These are phyloP conservation scores for Kryptolebias marmoratus DNA, from an alignment of 2,113 vertebrate species.

Conservation along the genomic window DNA sequence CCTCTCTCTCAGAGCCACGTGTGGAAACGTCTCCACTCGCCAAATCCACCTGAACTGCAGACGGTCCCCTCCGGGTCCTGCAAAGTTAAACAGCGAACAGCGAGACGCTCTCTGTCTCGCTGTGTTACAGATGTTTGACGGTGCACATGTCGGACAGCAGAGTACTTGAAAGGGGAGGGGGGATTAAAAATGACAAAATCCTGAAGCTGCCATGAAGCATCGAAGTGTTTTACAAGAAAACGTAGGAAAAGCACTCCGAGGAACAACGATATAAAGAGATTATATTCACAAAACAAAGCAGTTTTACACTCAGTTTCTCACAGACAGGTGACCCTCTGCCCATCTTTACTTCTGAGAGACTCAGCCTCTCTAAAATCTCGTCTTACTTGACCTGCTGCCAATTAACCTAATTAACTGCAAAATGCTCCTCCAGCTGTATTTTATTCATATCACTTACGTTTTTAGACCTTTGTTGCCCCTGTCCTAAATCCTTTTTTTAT, in stretches of 20 bases:
- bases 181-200: not conserved
- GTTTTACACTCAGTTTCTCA: no score
- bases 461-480: no score
- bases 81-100: not conserved
- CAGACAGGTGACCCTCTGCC: no score
- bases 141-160: constrained; percentile 1
- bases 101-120: not conserved
- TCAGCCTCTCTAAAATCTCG: no score
- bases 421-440: no score
- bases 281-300: no score
- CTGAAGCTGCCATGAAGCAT: not conserved
- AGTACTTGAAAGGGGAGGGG: not conserved
- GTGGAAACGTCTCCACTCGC: constrained; percentile 10
- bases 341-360: no score
- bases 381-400: no score
- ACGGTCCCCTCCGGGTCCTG: not conserved
- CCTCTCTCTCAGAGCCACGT: constrained; percentile 7
- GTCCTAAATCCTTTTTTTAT: no score
- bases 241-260: not conserved
- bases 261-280: no score
- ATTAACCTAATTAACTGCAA: no score
- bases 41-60: constrained; percentile 28
- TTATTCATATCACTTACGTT: no score
- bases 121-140: constrained; percentile 3
- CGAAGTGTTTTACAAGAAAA: not conserved